Conservation (phyloP, 1,140 invertebrate species). For the Phthorimaea operculella region DNA sequence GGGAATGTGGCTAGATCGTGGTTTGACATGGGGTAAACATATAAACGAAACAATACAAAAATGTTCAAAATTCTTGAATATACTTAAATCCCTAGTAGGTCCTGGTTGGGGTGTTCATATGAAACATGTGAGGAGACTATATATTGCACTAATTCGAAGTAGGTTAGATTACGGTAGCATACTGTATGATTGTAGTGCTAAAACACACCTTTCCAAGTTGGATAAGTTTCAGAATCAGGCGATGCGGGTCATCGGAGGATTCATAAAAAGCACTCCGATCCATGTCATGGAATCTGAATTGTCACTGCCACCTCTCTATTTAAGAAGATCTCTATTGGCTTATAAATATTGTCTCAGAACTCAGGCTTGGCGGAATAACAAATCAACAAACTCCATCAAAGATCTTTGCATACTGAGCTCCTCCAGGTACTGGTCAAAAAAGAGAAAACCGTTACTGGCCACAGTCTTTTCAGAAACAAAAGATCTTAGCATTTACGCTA, state of each 20-base stretch:
- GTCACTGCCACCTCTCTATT: background rate
- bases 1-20: constrained; percentile 4
- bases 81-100: background rate
- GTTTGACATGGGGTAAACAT: constrained; percentile 1
- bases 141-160: constrained; percentile 3
- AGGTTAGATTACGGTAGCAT: constrained; percentile 3
- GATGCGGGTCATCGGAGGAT: background rate
- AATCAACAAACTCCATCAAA: background rate
- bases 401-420: background rate
- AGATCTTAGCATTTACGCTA: background rate
- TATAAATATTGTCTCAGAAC: constrained; percentile 6
- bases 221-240: constrained; percentile 7
- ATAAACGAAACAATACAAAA: background rate
- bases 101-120: constrained; percentile 6
- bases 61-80: background rate
- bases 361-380: background rate
- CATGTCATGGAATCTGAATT: constrained; percentile 9
- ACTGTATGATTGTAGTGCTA: background rate
- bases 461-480: background rate
- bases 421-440: constrained; percentile 2
- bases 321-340: constrained; percentile 5
- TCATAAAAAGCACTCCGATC: constrained; percentile 8
- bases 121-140: constrained; percentile 6
- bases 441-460: constrained; percentile 2
- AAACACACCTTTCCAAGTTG: background rate